These are phyloP conservation scores for Cryptus viduatorius DNA, from an alignment of 2,888 invertebrate species.

Conservation along the genomic window DNA sequence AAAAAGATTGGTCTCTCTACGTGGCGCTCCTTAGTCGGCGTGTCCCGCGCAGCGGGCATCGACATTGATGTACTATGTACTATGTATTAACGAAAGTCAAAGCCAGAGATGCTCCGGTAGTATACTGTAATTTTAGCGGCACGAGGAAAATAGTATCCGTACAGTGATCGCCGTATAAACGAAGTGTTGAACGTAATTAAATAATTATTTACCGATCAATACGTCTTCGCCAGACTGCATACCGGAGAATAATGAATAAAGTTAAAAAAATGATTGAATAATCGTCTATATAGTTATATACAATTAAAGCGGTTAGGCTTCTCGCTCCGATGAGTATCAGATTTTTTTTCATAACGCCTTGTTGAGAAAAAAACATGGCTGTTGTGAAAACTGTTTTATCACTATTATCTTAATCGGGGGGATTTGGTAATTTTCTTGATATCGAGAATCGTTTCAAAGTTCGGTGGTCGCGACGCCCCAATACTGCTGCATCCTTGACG, in stretches of 20 bases:
- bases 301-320: too few relatives aligned
- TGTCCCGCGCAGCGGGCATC: neutral
- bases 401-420: neutral
- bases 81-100: neutral
- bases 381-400: neutral
- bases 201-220: neutral
- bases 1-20: too few relatives aligned
- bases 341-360: neutral
- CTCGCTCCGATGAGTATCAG: neutral
- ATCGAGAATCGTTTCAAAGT: slow-evolving; percentile 85
- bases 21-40: too few relatives aligned
- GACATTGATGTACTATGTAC: slow-evolving; percentile 5
- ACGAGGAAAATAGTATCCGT: neutral
- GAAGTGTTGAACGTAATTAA: neutral
- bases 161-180: neutral
- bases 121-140: neutral
- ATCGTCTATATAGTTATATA: neutral
- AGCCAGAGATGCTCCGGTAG: neutral
- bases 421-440: neutral
- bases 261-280: slow-evolving; percentile 4
- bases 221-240: neutral
- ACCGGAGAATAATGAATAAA: slow-evolving; percentile 2
- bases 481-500: slow-evolving; percentile 93
- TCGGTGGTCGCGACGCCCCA: slow-evolving; percentile 97
- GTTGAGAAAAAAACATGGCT: too few relatives aligned